phyloP scores from a whole-genome alignment of 2,888 invertebrate species.

The Lathronympha strigana region DNA sequence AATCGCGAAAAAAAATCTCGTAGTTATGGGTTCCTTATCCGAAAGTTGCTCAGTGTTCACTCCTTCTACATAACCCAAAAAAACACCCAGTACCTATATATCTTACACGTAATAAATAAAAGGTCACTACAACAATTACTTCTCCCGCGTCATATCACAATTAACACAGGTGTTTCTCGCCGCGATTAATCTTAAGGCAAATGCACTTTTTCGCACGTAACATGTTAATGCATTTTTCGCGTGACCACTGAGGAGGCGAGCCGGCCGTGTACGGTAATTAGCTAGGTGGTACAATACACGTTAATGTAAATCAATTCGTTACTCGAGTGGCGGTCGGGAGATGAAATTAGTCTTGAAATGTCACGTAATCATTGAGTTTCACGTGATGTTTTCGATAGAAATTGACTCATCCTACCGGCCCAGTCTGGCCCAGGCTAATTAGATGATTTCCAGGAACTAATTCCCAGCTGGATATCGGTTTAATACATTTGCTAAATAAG shows the following conservation, averaged over 20 bases:
- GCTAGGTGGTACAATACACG: slow-evolving; percentile 24
- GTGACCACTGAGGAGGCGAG: slow-evolving; percentile 40
- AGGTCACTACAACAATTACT: background rate
- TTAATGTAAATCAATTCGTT: slow-evolving; percentile 18
- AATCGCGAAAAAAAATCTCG: too few species aligned
- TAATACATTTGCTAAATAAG: too few species aligned
- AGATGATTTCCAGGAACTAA: too few species aligned
- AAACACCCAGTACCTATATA: background rate
- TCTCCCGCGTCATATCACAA: slow-evolving; percentile 1
- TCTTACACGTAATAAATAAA: background rate
- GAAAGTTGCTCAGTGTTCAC: too few species aligned
- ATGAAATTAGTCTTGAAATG: background rate
- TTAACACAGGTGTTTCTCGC: slow-evolving; percentile 18
- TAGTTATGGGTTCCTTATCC: too few species aligned
- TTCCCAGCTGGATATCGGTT: too few species aligned
- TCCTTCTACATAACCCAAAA: too few species aligned
- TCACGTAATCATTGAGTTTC: too few species aligned
- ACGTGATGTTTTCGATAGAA: too few species aligned
- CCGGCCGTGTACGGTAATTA: slow-evolving; percentile 41
- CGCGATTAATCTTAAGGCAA: slow-evolving; percentile 41
- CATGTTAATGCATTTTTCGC: slow-evolving; percentile 49
- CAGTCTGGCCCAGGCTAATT: too few species aligned
- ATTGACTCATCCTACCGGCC: too few species aligned
- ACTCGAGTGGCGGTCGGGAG: background rate
- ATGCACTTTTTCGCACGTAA: slow-evolving; percentile 45